A percentile compares a stretch with the other conserved stretches of the same genome.
phyloP scores from a whole-genome alignment of 2,888 invertebrate genomes.

The Pristionchus entomophagus region DNA sequence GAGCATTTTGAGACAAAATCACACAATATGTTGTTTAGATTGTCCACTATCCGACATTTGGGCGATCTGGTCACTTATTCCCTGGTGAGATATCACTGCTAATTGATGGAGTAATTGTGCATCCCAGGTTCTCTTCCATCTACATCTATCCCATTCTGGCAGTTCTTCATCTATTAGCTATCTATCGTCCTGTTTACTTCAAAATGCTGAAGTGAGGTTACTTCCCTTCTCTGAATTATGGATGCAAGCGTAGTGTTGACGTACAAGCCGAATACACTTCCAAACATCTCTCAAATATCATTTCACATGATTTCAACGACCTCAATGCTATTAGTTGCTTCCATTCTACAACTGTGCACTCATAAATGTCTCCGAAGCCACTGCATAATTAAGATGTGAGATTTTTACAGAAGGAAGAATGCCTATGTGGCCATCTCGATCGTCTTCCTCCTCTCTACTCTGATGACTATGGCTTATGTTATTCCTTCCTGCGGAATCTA shows the following conservation, averaged over 20 bases:
- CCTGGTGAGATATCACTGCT: not conserved
- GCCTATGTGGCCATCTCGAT: not conserved
- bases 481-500: conserved; percentile 1
- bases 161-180: not conserved
- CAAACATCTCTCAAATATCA: no score
- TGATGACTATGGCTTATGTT: conserved; percentile 17
- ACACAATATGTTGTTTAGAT: not conserved
- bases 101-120: not conserved
- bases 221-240: no score
- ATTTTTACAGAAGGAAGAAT: not conserved
- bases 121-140: not conserved
- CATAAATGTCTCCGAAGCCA: no score
- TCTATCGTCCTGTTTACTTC: conserved; percentile 12
- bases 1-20: not conserved
- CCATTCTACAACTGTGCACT: no score
- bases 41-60: conserved; percentile 12
- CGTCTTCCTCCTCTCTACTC: not conserved
- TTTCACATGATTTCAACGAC: no score
- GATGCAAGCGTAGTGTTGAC: no score
- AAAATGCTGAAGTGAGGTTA: conserved; percentile 3
- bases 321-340: no score
- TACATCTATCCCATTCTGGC: conserved; percentile 14
- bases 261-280: no score
- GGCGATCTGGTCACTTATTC: conserved; percentile 7
- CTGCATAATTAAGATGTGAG: not conserved